These are phyloP conservation scores for Arnoldichthys spilopterus DNA, from an alignment of 2,797 vertebrate genomes.

Conservation along the genomic window DNA sequence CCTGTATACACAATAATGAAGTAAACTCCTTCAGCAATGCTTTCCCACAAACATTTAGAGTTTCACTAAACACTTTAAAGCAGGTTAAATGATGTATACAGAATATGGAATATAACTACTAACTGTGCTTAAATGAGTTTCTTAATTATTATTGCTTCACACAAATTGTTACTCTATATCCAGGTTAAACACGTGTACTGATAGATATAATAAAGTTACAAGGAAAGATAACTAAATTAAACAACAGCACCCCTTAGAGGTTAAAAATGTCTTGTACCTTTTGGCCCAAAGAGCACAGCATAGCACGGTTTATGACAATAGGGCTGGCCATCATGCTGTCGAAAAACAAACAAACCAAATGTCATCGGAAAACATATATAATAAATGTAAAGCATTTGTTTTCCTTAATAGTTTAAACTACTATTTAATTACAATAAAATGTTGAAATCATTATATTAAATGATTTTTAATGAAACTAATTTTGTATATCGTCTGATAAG, in stretches of 20 bases:
- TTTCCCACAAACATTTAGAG: background rate
- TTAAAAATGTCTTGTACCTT: constrained; percentile 80
- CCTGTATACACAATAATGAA: constrained; percentile 74
- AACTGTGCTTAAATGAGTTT: background rate
- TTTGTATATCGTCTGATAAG: too few species aligned
- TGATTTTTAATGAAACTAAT: too few species aligned
- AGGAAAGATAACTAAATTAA: constrained; percentile 52
- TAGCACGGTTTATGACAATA: constrained; percentile 99
- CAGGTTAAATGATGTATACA: background rate
- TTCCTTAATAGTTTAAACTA: too few species aligned
- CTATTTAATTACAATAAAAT: background rate
- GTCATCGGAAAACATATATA: background rate
- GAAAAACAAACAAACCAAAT: background rate
- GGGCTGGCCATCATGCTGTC: constrained; percentile 90
- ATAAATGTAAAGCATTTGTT: too few species aligned
- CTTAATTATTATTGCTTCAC: background rate
- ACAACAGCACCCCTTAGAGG: constrained; percentile 77
- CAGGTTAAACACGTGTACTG: background rate
- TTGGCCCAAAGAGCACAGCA: constrained; percentile 90
- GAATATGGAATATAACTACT: background rate
- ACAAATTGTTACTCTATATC: background rate
- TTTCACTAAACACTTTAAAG: background rate
- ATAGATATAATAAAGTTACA: background rate
- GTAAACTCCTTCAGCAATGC: background rate
- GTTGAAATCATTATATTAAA: too few species aligned